Conservation (phyloP, 2,888 invertebrate species). For the Macrosoma leucophasiata region DNA sequence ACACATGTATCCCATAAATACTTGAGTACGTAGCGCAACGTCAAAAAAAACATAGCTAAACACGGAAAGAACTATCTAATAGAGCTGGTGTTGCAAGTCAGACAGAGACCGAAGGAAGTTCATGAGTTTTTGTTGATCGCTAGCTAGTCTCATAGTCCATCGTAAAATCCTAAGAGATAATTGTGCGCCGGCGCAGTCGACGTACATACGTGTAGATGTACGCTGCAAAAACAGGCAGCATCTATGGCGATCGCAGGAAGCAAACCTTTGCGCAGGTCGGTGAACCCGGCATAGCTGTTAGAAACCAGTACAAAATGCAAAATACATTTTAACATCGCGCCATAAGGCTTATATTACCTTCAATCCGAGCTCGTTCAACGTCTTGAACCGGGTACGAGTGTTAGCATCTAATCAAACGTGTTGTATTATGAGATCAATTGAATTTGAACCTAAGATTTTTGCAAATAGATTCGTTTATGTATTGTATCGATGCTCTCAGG, state of each 20-base stretch:
- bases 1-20: too few relatives aligned
- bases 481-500: constrained; percentile 21
- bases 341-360: constrained; percentile 26
- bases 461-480: constrained; percentile 28
- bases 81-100: too few relatives aligned
- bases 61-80: too few relatives aligned
- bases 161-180: constrained; percentile 33
- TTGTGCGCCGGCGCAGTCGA: constrained; percentile 24
- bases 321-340: constrained; percentile 24
- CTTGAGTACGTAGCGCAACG: too few relatives aligned
- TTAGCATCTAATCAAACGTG: constrained; percentile 58
- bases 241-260: constrained; percentile 42
- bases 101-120: constrained; percentile 21
- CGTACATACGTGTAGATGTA: constrained; percentile 16
- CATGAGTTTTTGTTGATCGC: constrained; percentile 27
- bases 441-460: constrained; percentile 29
- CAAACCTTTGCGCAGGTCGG: constrained; percentile 48
- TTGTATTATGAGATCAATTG: constrained; percentile 28
- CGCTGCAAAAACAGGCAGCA: constrained; percentile 35
- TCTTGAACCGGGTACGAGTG: constrained; percentile 24
- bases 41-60: too few relatives aligned
- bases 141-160: constrained; percentile 26
- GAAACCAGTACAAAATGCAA: constrained; percentile 27
- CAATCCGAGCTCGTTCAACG: constrained; percentile 3
- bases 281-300: constrained; percentile 49